phyloP scores from a whole-genome alignment of 2,113 vertebrate species.

The Vulpes ferrilata region DNA sequence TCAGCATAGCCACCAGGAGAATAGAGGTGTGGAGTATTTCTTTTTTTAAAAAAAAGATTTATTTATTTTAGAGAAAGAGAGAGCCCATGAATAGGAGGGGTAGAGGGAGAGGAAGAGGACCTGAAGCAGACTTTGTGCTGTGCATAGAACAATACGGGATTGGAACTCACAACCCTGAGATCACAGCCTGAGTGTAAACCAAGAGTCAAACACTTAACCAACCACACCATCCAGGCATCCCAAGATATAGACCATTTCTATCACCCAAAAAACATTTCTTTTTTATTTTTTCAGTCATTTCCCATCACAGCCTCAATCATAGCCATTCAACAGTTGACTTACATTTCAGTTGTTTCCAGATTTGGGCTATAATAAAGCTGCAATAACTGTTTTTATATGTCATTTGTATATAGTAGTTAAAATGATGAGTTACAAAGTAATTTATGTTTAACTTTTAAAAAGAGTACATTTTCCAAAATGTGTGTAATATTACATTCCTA shows the following conservation, averaged over 20 bases:
- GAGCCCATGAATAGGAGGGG: not conserved
- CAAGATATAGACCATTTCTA: not conserved
- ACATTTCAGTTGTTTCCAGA: not conserved
- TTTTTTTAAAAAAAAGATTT: not conserved
- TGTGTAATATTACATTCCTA: not conserved
- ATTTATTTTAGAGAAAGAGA: not conserved
- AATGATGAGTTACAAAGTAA: not conserved
- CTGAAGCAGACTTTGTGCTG: not conserved
- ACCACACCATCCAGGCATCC: not conserved
- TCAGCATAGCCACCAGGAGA: not conserved
- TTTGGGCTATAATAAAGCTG: not conserved
- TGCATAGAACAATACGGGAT: fast-evolving
- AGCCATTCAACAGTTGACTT: not conserved
- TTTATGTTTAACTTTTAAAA: not conserved
- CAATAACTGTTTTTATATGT: too few species aligned
- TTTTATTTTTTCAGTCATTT: not conserved
- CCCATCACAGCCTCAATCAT: not conserved
- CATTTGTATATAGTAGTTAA: not conserved
- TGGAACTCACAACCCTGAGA: not conserved
- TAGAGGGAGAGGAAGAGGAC: not conserved
- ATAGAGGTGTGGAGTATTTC: not conserved
- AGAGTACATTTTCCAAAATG: not conserved
- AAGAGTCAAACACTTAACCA: not conserved
- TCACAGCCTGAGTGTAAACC: not conserved
- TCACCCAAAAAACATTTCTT: not conserved